These are phyloP conservation scores for Hymenochirus boettgeri DNA, from an alignment of 2,113 vertebrate species.

Conservation along the genomic window DNA sequence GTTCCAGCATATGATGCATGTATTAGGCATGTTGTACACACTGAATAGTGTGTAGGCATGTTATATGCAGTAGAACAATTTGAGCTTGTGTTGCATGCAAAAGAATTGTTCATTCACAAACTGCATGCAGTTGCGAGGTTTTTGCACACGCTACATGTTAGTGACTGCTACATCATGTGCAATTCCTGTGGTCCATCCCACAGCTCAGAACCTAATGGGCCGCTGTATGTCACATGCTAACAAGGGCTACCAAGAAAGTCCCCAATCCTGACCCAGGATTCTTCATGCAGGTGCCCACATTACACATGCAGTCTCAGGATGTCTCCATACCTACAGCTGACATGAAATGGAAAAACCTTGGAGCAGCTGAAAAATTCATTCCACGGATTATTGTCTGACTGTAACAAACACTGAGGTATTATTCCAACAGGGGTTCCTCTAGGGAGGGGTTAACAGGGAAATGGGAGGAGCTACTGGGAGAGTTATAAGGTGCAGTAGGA, in stretches of 20 bases:
- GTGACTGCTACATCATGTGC: neutral
- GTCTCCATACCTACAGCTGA: conserved; percentile 31
- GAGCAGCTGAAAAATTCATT: conserved; percentile 28
- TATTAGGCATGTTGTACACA: too few relatives aligned
- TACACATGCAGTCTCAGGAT: neutral
- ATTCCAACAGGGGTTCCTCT: neutral
- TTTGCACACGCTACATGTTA: too few relatives aligned
- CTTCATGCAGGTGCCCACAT: neutral
- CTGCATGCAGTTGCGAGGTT: neutral
- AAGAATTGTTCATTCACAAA: neutral
- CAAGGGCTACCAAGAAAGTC: neutral
- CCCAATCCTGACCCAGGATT: too few relatives aligned
- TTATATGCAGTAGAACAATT: neutral
- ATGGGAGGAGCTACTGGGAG: neutral
- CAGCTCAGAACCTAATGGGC: neutral
- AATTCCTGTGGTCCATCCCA: neutral
- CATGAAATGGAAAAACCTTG: conserved; percentile 16
- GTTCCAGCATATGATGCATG: neutral
- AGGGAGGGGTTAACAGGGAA: neutral
- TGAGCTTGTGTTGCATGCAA: neutral
- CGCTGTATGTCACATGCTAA: too few relatives aligned
- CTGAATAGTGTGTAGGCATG: too few relatives aligned
- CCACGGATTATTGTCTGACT: neutral
- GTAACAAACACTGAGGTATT: neutral
- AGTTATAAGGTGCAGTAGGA: neutral